Conservation (phyloP, 2,888 invertebrate species). For the Phaonia tiefii region DNA sequence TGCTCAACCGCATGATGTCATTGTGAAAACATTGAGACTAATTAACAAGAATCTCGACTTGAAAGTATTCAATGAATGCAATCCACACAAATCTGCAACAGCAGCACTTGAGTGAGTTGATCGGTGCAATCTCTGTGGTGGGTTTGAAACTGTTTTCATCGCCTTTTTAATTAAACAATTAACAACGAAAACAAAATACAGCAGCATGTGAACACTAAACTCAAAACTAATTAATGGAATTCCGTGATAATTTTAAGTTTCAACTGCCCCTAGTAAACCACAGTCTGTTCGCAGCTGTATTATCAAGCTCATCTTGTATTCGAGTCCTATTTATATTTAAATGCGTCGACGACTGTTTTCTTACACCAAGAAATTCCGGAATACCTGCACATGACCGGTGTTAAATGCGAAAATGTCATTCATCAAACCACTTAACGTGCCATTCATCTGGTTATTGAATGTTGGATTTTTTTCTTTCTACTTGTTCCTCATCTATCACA, state of each 20-base stretch:
- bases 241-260: no score
- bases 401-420: conserved; percentile 36
- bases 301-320: conserved; percentile 5
- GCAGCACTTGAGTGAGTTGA: conserved; percentile 22
- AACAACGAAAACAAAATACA: conserved; percentile 21
- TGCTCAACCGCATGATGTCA: conserved; percentile 53
- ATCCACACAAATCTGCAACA: conserved; percentile 17
- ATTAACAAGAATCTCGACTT: conserved; percentile 10
- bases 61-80: conserved; percentile 8
- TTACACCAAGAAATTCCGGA: conserved; percentile 26
- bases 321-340: no score
- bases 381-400: conserved; percentile 1
- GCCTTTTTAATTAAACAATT: conserved; percentile 55
- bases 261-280: background rate
- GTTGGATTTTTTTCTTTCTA: conserved; percentile 29
- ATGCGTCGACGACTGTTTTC: conserved; percentile 2
- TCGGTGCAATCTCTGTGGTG: background rate
- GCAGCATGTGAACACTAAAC: conserved; percentile 34
- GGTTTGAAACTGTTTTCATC: conserved; percentile 24
- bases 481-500: conserved; percentile 42
- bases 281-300: background rate
- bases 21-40: conserved; percentile 41
- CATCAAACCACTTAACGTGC: conserved; percentile 14
- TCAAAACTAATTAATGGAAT: background rate
- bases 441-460: conserved; percentile 41